phyloP scores from a whole-genome alignment of 1,140 invertebrate genomes.

The Drosophila pandora region DNA sequence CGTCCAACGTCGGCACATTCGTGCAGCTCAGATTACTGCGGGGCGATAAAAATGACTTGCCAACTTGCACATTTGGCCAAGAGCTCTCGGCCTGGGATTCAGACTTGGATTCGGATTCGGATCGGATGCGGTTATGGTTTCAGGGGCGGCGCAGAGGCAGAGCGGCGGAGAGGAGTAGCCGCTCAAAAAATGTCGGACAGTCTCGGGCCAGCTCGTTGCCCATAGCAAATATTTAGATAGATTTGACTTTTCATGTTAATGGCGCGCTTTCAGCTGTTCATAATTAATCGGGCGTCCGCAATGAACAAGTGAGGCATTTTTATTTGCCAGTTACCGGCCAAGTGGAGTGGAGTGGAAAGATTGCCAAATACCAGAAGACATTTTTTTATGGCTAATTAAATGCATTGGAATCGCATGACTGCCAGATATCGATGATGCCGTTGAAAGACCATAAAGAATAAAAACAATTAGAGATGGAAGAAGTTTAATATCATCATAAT shows the following conservation, averaged over 20 bases:
- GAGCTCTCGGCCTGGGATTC: conserved; percentile 32
- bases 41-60: conserved; percentile 81
- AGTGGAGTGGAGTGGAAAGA: conserved; percentile 14
- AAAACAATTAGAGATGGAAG: conserved; percentile 10
- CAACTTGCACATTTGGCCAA: conserved; percentile 80
- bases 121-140: conserved; percentile 3
- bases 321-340: conserved; percentile 58
- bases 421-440: conserved; percentile 44
- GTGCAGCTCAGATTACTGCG: conserved; percentile 80
- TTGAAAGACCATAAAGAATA: not conserved
- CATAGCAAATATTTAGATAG: conserved; percentile 80
- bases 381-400: conserved; percentile 76
- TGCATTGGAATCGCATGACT: conserved; percentile 56
- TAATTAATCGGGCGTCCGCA: conserved; percentile 79
- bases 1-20: conserved; percentile 65
- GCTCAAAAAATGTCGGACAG: conserved; percentile 39
- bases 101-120: conserved; percentile 10
- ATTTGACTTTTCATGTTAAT: conserved; percentile 82
- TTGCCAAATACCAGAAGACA: conserved; percentile 69
- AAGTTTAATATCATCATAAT: not conserved
- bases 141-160: conserved; percentile 3
- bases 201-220: conserved; percentile 49
- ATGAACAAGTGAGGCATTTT: conserved; percentile 76
- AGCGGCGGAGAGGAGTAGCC: conserved; percentile 7
- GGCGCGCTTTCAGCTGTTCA: conserved; percentile 81